These are phyloP conservation scores for Acronicta psi DNA, from an alignment of 2,888 invertebrate species.

Conservation along the genomic window DNA sequence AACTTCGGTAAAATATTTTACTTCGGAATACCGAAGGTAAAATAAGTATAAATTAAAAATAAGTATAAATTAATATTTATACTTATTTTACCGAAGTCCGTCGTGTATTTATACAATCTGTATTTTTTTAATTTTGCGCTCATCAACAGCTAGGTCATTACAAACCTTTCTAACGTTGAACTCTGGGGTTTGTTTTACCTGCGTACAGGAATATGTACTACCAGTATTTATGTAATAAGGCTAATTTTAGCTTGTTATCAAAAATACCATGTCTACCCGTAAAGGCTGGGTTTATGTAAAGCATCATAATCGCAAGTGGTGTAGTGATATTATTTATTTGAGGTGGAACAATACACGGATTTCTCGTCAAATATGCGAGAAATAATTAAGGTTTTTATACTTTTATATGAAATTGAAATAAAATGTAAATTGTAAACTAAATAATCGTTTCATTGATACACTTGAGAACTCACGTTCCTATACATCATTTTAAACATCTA, in stretches of 20 bases:
- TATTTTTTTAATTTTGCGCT: too few species aligned
- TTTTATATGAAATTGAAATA: constrained; percentile 52
- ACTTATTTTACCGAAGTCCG: too few species aligned
- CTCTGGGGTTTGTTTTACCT: too few species aligned
- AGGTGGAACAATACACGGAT: constrained; percentile 14
- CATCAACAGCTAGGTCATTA: too few species aligned
- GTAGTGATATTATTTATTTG: constrained; percentile 47
- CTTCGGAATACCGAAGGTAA: too few species aligned
- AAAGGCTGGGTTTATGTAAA: too few species aligned
- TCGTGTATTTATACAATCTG: too few species aligned
- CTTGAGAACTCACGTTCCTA: neutral
- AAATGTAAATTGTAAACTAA: constrained; percentile 40
- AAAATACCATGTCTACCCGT: neutral
- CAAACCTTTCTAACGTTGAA: too few species aligned
- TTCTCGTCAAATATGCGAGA: constrained; percentile 15
- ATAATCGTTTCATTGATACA: constrained; percentile 46
- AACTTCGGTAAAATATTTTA: too few species aligned
- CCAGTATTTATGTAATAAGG: neutral
- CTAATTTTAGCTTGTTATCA: constrained; percentile 10
- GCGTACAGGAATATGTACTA: too few species aligned
- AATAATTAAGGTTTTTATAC: constrained; percentile 42
- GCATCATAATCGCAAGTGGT: neutral
- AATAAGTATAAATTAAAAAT: too few species aligned
- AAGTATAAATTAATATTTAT: too few species aligned
- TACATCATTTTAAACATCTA: neutral